These are phyloP conservation scores for Sebastes vulpes DNA, from an alignment of 2,797 vertebrate species.

Conservation along the genomic window DNA sequence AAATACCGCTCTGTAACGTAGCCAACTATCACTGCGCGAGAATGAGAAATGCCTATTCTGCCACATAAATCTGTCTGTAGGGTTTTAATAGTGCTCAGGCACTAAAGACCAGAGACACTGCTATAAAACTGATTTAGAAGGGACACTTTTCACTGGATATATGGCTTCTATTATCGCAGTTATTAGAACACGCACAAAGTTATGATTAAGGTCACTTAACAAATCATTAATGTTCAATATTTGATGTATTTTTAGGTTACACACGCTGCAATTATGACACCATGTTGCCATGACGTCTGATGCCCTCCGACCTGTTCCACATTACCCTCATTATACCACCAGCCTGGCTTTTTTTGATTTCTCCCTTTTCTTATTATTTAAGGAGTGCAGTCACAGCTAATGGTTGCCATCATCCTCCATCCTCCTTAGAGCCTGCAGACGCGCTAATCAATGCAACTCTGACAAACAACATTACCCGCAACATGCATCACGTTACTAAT, in stretches of 20 bases:
- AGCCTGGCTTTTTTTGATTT: background rate
- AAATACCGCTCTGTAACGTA: background rate
- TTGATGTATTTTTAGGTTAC: constrained; percentile 19
- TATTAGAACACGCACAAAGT: background rate
- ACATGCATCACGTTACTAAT: constrained; percentile 54
- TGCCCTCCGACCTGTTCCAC: constrained; percentile 1
- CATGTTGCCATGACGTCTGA: constrained; percentile 1
- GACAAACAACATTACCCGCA: constrained; percentile 48
- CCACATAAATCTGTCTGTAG: background rate
- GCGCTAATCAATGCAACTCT: constrained; percentile 48
- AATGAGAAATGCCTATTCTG: background rate
- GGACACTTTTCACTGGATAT: background rate
- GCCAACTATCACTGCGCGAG: background rate
- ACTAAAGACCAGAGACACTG: background rate
- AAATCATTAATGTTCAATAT: constrained; percentile 6
- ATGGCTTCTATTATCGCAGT: background rate
- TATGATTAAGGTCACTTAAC: constrained; percentile 1
- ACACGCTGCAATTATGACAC: constrained; percentile 8
- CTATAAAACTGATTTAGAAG: constrained; percentile 32
- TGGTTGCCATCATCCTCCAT: constrained; percentile 36
- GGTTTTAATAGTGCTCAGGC: background rate
- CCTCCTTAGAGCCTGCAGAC: constrained; percentile 21
- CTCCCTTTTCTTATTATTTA: constrained; percentile 24
- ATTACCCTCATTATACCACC: background rate
- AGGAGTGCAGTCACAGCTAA: constrained; percentile 32